Evolutionary conservation across 92 coral and sea anemone genomes (phyloP).

Genomic region (Zoanthus solanderi): DNA sequence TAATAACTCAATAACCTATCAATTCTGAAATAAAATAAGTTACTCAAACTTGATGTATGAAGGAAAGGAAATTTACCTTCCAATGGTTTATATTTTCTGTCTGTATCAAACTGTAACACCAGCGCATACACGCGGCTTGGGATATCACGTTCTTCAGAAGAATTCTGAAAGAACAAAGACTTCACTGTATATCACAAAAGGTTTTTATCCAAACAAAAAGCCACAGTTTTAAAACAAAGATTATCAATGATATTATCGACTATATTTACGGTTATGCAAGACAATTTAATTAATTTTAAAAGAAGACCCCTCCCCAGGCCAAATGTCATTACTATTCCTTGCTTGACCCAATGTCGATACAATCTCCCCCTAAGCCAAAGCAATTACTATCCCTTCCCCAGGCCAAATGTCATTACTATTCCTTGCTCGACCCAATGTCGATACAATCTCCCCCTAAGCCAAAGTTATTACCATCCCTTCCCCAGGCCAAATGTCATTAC

Average conservation of each 20-base stretch:
- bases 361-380: not conserved
- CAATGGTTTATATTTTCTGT: conserved; percentile 15
- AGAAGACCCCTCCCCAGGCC: not conserved
- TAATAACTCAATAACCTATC: no score
- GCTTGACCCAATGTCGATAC: not conserved
- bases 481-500: not conserved
- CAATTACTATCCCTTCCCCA: not conserved
- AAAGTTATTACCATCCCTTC: not conserved
- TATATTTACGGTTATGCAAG: no score
- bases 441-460: not conserved
- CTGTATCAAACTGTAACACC: conserved; percentile 36
- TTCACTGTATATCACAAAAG: not conserved
- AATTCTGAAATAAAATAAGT: not conserved
- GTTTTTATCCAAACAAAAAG: not conserved
- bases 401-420: not conserved
- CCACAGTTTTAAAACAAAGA: not conserved
- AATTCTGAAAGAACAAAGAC: conserved; percentile 1
- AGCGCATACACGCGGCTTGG: conserved; percentile 29
- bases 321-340: not conserved
- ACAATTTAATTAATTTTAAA: no score
- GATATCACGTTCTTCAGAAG: not conserved
- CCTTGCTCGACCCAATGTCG: not conserved
- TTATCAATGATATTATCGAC: not conserved
- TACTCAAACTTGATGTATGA: not conserved
- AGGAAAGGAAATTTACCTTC: not conserved